These are phyloP conservation scores for Myotis myotis DNA, from an alignment of 2,797 vertebrate species.

Conservation along the genomic window DNA sequence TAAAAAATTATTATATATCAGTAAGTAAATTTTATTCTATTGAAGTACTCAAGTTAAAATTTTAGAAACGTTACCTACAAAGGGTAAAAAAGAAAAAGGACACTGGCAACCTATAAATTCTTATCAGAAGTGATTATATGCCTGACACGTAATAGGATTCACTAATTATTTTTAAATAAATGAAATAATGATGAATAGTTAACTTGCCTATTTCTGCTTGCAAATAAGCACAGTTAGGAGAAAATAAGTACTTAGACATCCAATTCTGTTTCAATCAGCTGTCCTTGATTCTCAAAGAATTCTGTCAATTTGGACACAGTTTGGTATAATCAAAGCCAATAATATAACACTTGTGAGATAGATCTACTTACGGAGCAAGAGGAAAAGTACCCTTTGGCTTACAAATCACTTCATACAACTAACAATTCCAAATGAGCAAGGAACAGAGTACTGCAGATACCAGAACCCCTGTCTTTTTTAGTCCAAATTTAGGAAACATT, in stretches of 20 bases:
- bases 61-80: not conserved
- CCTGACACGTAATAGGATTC: not conserved
- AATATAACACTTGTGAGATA: not conserved
- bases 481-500: not conserved
- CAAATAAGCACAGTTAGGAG: slow-evolving; percentile 35
- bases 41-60: not conserved
- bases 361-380: not conserved
- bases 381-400: not conserved
- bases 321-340: slow-evolving; percentile 10
- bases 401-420: not conserved
- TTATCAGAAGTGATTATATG: not conserved
- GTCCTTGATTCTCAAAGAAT: slow-evolving; percentile 5
- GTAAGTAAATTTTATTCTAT: slow-evolving; percentile 6
- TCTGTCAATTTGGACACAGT: slow-evolving; percentile 28
- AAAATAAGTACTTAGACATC: slow-evolving; percentile 43
- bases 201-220: not conserved
- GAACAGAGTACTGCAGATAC: not conserved
- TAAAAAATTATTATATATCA: not conserved
- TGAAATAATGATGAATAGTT: not conserved
- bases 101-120: not conserved
- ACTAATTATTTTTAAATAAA: not conserved
- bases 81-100: not conserved
- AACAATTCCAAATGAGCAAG: not conserved
- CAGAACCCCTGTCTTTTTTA: not conserved
- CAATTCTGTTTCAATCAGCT: not conserved